Evolutionary conservation across 2,113 vertebrate species (phyloP).

Genomic region (Gasterosteus aculeatus): DNA sequence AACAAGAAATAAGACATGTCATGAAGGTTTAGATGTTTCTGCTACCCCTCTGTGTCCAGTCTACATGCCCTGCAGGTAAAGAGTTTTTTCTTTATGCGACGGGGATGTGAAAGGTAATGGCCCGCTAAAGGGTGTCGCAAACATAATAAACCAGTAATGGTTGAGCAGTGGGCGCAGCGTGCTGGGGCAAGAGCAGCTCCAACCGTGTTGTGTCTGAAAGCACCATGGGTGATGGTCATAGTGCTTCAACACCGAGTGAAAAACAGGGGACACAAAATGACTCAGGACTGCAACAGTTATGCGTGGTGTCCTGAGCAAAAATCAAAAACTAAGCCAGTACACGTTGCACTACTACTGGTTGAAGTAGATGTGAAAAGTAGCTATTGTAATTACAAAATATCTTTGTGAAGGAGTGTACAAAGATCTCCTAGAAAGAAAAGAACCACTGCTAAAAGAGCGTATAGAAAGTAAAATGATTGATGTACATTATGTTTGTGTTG

Average conservation of each 20-base stretch:
- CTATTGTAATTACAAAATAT: background rate
- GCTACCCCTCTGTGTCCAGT: background rate
- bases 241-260: background rate
- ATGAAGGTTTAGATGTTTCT: background rate
- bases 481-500: constrained; percentile 43
- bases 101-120: background rate
- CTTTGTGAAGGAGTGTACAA: background rate
- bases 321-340: background rate
- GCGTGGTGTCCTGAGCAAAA: background rate
- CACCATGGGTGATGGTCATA: background rate
- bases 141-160: background rate
- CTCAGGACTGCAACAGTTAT: background rate
- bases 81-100: background rate
- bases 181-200: background rate
- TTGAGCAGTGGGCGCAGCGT: background rate
- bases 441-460: background rate
- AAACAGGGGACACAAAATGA: background rate
- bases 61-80: background rate
- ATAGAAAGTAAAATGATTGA: constrained; percentile 38
- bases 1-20: background rate
- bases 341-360: background rate
- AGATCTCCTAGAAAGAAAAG: background rate
- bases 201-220: background rate
- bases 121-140: background rate
- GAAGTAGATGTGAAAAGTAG: background rate